Base-by-base conservation (phyloP, 2,113 vertebrate genomes). In the Peucedramus taeniatus region DNA sequence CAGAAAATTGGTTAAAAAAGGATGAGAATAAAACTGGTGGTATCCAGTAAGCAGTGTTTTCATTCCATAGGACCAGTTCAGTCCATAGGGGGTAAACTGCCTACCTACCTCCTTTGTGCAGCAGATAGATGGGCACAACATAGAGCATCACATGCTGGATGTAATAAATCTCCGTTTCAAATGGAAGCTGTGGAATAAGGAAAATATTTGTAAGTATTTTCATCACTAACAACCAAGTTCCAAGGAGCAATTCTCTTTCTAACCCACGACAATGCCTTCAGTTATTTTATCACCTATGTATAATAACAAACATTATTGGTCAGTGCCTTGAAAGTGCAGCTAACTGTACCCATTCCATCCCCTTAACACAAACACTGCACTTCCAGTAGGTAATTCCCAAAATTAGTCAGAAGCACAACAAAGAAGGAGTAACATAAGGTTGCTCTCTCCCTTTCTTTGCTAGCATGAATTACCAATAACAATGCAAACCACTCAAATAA, bases 111-210 rank as follows among this genome's bases (percentile, higher is more conserved):
- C 99, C 99, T 98, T 99, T 99, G 96, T 98, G 98, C 95, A 99
- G 98, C 82, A 99, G 98, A 91, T 99, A 99, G 66, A 99, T 97
- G 93, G 99, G 99, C 53, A 99, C 99, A 90, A 99, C 97, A 89
- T 99, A 99, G 47, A 99, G 98, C 98, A 99, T 99, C 97, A 98
- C 98, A 92, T 99, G 99, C 92, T 99, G 99, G 93, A 99, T 99
- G 94, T 99, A 99, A 98, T 99, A 99, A 86, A 99, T 97, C 97
- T 99, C 99, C 93, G 98, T 98, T 97, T 99, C 99, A 96, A 99
- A 99, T 9, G 99, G 99, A 30, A 99, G 98, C 99, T 99, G 98
- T 57, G 71, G 88, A 90, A 86, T 90, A 97, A 96, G 33, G 30
- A 69, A 91, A 96, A 90, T 47, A 94, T 88, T 95, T 81, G 28